Evolutionary conservation across 2,888 invertebrate genomes (phyloP), one percentile per base, ranked within the genome.

Genomic region (Synanthedon myopaeformis): DNA sequence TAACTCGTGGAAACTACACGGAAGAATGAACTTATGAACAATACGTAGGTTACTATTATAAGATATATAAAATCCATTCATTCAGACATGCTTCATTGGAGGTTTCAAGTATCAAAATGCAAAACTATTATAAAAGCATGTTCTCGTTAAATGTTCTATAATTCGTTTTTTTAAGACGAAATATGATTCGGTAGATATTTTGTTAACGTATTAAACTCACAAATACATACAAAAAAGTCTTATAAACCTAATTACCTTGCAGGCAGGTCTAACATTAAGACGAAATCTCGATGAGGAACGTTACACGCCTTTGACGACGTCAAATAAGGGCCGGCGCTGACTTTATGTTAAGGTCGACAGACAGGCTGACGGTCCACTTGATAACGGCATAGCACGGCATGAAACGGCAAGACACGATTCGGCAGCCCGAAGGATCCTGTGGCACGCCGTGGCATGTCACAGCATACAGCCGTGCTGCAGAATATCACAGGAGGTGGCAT

Each of bases 171-270:
- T 45, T n/a, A n/a, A 45, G 13, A 73, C 82, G 82, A 77, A 77
- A 78, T 79, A 63, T 63, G 69, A 74, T 76, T 35, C 65, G 69
- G 35, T 13, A 45, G 13, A 14, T 12, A 45, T 45, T 5, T 14
- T 45, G 45, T 45, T 45, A 73, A 72, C 74, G 17, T 35, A 72
- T 67, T 75, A 75, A 78, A 80, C 75, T 71, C 76, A 77, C 70
- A 72, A 63, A 74, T 66, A 77, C 66, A 69, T 45, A 13, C 8
- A 45, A 12, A 70, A 67, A 70, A 74, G 67, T 76, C 74, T 74
- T 69, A 76, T 70, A 74, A 72, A 64, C 66, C 74, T 81, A 82
- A 66, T 68, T 72, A 75, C 74, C 58, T 61, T 64, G 56, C 56
- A 59, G 67, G 69, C 59, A 62, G 59, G 66, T 68, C 69, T 56